Conservation (phyloP, 2,113 vertebrate genomes). For the Hypomesus transpacificus region DNA sequence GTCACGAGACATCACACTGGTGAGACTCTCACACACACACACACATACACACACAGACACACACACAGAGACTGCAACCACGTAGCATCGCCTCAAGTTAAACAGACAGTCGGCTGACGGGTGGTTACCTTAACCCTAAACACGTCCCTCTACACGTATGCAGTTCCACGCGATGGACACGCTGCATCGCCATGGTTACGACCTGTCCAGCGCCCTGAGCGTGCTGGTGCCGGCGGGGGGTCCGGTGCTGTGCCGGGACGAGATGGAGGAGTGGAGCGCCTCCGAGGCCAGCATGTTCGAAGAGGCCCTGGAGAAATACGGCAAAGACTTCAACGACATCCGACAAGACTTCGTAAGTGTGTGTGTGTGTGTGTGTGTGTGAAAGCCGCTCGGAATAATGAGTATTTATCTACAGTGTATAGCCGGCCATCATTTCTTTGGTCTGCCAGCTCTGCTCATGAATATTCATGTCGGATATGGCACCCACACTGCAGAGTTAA, state of each 20-base stretch:
- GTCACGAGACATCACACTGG: slow-evolving; percentile 96
- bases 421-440: background rate
- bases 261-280: slow-evolving; percentile 99
- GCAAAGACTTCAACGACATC: slow-evolving; percentile 98
- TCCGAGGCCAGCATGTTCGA: slow-evolving; percentile 96
- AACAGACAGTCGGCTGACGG: background rate
- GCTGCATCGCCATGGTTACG: slow-evolving; percentile 87
- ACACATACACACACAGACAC: background rate
- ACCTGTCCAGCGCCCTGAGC: slow-evolving; percentile 90
- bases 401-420: no score
- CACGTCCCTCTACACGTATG: background rate
- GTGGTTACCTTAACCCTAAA: background rate
- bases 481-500: slow-evolving; percentile 55
- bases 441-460: slow-evolving; percentile 30
- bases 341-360: slow-evolving; percentile 97
- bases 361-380: slow-evolving; percentile 14
- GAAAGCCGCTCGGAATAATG: background rate
- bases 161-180: slow-evolving; percentile 99
- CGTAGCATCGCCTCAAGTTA: background rate
- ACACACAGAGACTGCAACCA: background rate
- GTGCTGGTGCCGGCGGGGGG: slow-evolving; percentile 92
- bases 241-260: slow-evolving; percentile 92
- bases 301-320: slow-evolving; percentile 95
- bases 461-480: slow-evolving; percentile 51
- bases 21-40: slow-evolving; percentile 55